phyloP scores from a whole-genome alignment of 2,888 invertebrate species.

The Tryphoninae sp. region DNA sequence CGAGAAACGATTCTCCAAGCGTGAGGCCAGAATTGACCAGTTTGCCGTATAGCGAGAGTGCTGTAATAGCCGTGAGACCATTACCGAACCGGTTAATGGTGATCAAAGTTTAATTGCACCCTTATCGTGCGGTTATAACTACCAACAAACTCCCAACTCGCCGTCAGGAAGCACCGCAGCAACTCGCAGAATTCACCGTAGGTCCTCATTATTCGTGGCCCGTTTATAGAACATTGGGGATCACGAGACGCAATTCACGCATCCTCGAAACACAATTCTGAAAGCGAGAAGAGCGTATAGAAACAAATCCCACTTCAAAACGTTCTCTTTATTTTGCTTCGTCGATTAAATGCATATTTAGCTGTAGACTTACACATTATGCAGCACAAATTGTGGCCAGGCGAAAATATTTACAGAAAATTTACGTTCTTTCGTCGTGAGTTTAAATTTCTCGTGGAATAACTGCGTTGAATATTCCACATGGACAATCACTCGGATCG shows the following conservation, averaged over 20 bases:
- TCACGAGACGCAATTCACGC: too few relatives aligned
- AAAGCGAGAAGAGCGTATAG: too few relatives aligned
- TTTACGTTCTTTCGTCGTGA: constrained; percentile 4
- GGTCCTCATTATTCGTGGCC: constrained; percentile 37
- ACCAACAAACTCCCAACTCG: constrained; percentile 69
- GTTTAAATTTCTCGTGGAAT: not conserved
- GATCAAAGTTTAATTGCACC: constrained; percentile 76
- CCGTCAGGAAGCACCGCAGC: constrained; percentile 54
- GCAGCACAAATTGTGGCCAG: constrained; percentile 5
- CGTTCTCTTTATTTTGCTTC: constrained; percentile 32
- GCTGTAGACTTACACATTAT: not conserved
- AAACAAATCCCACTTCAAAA: not conserved
- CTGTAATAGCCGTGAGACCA: constrained; percentile 60
- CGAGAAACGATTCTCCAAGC: constrained; percentile 37
- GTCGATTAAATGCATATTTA: constrained; percentile 42
- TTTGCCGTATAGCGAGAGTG: constrained; percentile 58
- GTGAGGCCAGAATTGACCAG: constrained; percentile 59
- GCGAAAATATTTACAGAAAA: constrained; percentile 52
- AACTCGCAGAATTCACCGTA: constrained; percentile 36
- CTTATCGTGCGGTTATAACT: constrained; percentile 72
- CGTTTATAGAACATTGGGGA: not conserved
- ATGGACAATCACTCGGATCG: not conserved
- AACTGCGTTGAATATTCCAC: not conserved
- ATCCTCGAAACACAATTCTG: too few relatives aligned
- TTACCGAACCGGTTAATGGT: constrained; percentile 70